Evolutionary conservation across 2,113 vertebrate species (phyloP), one percentile per base, ranked within the genome.

Genomic region (Dipodomys merriami): DNA sequence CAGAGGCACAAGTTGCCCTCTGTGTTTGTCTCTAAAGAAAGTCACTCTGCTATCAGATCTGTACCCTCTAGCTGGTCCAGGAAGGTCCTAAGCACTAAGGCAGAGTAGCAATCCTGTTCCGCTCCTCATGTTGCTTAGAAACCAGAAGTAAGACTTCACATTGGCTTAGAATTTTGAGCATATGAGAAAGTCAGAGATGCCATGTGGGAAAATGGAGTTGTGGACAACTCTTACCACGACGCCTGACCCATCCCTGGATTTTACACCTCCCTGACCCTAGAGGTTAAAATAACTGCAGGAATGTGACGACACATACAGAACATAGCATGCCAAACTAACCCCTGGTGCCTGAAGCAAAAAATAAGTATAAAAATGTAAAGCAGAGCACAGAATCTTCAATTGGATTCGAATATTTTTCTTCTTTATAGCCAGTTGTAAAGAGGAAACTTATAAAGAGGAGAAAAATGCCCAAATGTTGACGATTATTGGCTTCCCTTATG

Each of bases 231-330:
- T 71, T 20, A 5, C 20, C 25, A 57, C 68, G 30, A 15, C 33
- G 2, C 29, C 60, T 65, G 39, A 71, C 4, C 39, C 53, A 5
- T 27, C 4, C 1, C 8, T 29, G 68, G 13, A 57, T 16, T n/a
- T 60, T 7, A 0, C 11, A 27, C 20, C 22, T 29, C 62, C 0
- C 62, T 1, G 13, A 49, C 22, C 20, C 0, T 35, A 11, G 5
- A 10, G 23, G 7, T 44, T 6, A 0, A 2, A 4, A 0, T 2
- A 35, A 23, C 25, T 44, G 20, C 20, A 49, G 0, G 8, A 33
- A n/a, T 5, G 0, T 4, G 11, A 8, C 4, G 2, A 30, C 6
- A 22, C 9, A 0, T 1, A 6, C 7, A 39, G 35, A 57, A 53
- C 57, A 57, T 19, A 20, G 18, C n/a, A 11, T 10, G 68, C 18